Base-by-base conservation (phyloP, 2,888 invertebrate species). In the Coecobrya sp. region DNA sequence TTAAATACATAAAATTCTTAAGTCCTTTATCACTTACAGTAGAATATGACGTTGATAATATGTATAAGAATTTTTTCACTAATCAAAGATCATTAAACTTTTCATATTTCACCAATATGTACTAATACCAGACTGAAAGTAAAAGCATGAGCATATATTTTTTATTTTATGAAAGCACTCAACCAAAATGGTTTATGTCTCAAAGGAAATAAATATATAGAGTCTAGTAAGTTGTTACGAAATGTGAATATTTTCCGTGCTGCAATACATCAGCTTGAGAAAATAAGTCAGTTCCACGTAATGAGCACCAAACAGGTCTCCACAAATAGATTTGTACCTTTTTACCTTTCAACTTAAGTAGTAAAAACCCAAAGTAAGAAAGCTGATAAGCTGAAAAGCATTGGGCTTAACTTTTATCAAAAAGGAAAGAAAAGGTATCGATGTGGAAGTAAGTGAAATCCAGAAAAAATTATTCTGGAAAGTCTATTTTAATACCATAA, bases 381-480 rank as follows among this genome's bases (percentile, higher is more conserved):
- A 36, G 7, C 13, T 55, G 55, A 55, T 55, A 55, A 55, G 55
- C 55, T 55, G 19, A n/a, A 13, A 19, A 7, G 19, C 13, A 55
- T 55, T 55, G n/a, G 16, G 49, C 10, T 49, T 55, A 22, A 19
- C 55, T 81, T 79, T 88, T 89, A 89, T 89, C 82, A 7, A 36
- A 36, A 36, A 36, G n/a, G n/a, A n/a, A 68, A 30, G 22, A 30
- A 30, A 73, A 84, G 73, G 84, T 85, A 89, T 89, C 89, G 22
- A 76, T 70, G 73, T 89, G 73, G 76, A 89, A 89, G 82, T 82
- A 55, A 19, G n/a, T 55, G 30, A 89, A 89, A 82, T 89, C 25
- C 70, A 13, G 22, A 49, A 81, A 65, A 36, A 73, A 62, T 45
- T 36, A 88, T 22, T 81, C 68, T 49, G 10, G 11, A n/a, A 22